Percentiles rank a stretch among this genome's conserved stretches.
phyloP scores from a whole-genome alignment of 1,140 invertebrate genomes.

The Venturia canescens region DNA sequence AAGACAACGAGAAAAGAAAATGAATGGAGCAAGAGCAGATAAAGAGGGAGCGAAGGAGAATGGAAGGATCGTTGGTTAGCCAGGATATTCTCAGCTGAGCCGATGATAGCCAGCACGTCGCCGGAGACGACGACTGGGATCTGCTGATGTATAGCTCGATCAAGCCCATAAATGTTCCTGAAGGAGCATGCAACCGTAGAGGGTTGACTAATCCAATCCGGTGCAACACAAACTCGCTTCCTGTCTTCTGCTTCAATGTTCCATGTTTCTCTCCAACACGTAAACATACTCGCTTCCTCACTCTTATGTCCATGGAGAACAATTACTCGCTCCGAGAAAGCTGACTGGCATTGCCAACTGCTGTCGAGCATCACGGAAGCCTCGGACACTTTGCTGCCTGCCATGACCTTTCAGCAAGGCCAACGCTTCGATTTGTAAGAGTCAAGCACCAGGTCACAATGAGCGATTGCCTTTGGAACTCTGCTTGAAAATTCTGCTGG shows the following conservation, averaged over 20 bases:
- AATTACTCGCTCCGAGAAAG: constrained; percentile 41
- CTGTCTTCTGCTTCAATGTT: not conserved
- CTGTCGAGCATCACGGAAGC: constrained; percentile 7
- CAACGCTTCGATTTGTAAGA: not conserved
- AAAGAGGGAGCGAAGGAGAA: not conserved
- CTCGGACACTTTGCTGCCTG: constrained; percentile 38
- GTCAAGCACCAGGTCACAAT: constrained; percentile 7
- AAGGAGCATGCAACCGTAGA: not conserved
- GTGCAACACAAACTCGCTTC: not conserved
- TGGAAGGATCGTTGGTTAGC: not conserved
- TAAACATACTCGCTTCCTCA: not conserved
- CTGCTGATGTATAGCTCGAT: not conserved
- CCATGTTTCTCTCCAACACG: not conserved
- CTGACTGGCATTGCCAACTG: constrained; percentile 33
- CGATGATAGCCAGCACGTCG: not conserved
- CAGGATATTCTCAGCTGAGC: not conserved
- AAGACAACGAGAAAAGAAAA: not conserved
- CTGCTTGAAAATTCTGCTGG: not conserved
- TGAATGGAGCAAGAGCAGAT: not conserved
- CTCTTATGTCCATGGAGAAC: constrained; percentile 19
- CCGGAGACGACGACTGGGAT: not conserved
- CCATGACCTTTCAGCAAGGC: not conserved
- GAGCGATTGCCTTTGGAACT: constrained; percentile 23
- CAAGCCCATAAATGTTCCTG: not conserved
- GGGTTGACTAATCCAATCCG: not conserved